Percentiles rank a stretch among this genome's conserved stretches.
Evolutionary conservation across 2,113 vertebrate genomes (phyloP).

Genomic region (Motacilla tschutschensis): DNA sequence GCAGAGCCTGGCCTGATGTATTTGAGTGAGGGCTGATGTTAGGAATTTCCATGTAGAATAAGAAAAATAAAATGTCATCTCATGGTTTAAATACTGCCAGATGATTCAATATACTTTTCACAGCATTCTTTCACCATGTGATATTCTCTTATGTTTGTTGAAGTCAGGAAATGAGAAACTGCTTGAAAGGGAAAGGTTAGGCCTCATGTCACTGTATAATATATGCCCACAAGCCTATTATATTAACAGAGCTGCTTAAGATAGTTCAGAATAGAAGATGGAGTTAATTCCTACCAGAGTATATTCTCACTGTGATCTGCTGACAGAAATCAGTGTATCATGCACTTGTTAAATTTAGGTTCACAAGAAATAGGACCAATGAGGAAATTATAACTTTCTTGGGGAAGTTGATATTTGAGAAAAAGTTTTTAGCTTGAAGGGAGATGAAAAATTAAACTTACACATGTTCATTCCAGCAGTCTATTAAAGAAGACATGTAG

Average conservation of each 20-base stretch:
- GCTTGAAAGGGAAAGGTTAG: conserved; percentile 60
- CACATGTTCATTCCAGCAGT: background rate
- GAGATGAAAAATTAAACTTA: background rate
- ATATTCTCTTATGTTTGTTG: conserved; percentile 53
- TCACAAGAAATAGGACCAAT: background rate
- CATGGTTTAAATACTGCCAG: conserved; percentile 60
- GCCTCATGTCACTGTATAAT: conserved; percentile 39
- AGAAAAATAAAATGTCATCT: conserved; percentile 66
- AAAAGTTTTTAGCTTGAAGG: background rate
- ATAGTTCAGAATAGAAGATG: conserved; percentile 15
- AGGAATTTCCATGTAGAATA: conserved; percentile 61
- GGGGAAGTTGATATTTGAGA: background rate
- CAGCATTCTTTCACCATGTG: conserved; percentile 52
- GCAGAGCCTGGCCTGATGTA: background rate
- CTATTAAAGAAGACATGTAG: background rate
- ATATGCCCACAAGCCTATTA: conserved; percentile 38
- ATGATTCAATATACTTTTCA: conserved; percentile 59
- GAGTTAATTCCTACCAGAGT: conserved; percentile 3
- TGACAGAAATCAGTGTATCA: conserved; percentile 4
- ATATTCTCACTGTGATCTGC: conserved; percentile 17
- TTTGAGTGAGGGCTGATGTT: conserved; percentile 37
- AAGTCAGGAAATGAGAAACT: conserved; percentile 63
- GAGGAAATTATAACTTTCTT: background rate
- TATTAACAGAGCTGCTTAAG: conserved; percentile 43
- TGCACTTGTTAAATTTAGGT: conserved; percentile 14